Evolutionary conservation across 2,113 vertebrate genomes (phyloP), one percentile per base, ranked within the genome.

Genomic region (Laticauda colubrina): DNA sequence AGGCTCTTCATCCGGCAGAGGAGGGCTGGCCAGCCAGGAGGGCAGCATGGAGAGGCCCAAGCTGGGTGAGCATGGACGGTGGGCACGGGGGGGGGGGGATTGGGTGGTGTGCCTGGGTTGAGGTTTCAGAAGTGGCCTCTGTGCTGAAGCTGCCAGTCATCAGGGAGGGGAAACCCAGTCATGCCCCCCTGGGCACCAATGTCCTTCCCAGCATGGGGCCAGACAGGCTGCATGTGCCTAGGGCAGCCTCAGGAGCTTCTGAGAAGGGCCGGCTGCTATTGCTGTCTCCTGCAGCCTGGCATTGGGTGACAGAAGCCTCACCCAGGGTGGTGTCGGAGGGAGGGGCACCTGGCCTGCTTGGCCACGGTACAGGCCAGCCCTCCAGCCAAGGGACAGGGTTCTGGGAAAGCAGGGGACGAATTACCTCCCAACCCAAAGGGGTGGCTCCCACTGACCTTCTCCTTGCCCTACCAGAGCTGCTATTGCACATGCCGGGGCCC

Each of bases 31-130:
- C 93, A 98, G 98, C 94, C 98, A 99, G 96, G 98, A 99, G 3
- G 98, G 98, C 96, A 98, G 98, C 56, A 98, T 98, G 97, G 98
- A 99, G 94, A 97, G 98, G 87, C 97, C 97, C 96, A 99, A 98
- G 95, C 96, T 98, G 61, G 99, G 99, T 99, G 98, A 91, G 95
- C 48, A 14, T 0, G 4, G 12, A 12, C 1, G 5, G 34, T 0
- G 2, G 59, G 91, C 43, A n/a, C 26, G 0, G 4, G 26, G 48
- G 45, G 4, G n/a, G 39, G 90, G n/a, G 54, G 90, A 14, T 26
- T 29, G 24, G 81, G 8, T 9, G 45, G 15, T 55, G 21, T 6
- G 48, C n/a, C 11, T 39, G 29, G 34, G 48, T 20, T 54, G 64
- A 12, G 64, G 26, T 55, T 29, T 18, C 4, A 0, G 0, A 6